phyloP scores from a whole-genome alignment of 2,797 vertebrate genomes.

The Amniataba percoides region DNA sequence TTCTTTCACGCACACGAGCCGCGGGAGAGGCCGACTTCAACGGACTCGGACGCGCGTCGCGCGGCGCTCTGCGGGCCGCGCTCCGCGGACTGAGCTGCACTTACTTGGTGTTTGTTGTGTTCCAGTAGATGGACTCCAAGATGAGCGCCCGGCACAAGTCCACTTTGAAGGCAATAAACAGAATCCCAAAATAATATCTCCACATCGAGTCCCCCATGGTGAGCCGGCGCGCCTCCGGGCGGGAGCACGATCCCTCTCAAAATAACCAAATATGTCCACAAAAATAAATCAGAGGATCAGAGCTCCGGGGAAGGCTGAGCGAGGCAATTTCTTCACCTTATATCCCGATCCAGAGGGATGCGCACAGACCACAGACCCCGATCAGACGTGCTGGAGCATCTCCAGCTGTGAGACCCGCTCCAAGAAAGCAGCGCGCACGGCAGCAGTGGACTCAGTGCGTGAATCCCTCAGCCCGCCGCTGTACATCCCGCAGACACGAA shows the following conservation, averaged over 20 bases:
- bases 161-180: slow-evolving; percentile 94
- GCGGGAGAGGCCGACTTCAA: neutral
- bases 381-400: slow-evolving; percentile 73
- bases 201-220: slow-evolving; percentile 93
- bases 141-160: slow-evolving; percentile 93
- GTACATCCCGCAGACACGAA: slow-evolving; percentile 79
- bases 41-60: slow-evolving; percentile 14
- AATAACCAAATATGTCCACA: slow-evolving; percentile 46
- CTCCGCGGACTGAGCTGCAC: slow-evolving; percentile 59
- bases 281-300: slow-evolving; percentile 34
- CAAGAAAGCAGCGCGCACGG: slow-evolving; percentile 66
- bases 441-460: slow-evolving; percentile 60
- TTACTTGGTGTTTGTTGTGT: slow-evolving; percentile 99
- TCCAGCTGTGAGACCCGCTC: slow-evolving; percentile 70
- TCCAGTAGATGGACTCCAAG: slow-evolving; percentile 99
- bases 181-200: slow-evolving; percentile 96
- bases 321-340: slow-evolving; percentile 62
- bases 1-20: neutral
- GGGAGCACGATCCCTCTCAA: slow-evolving; percentile 75
- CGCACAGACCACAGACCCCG: slow-evolving; percentile 53
- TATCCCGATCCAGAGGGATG: slow-evolving; percentile 74
- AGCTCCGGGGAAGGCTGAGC: slow-evolving; percentile 47
- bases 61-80: too few species aligned
- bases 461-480: slow-evolving; percentile 59
- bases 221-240: slow-evolving; percentile 80